phyloP scores from a whole-genome alignment of 2,888 invertebrate species.

The Cryptosula pallasiana region DNA sequence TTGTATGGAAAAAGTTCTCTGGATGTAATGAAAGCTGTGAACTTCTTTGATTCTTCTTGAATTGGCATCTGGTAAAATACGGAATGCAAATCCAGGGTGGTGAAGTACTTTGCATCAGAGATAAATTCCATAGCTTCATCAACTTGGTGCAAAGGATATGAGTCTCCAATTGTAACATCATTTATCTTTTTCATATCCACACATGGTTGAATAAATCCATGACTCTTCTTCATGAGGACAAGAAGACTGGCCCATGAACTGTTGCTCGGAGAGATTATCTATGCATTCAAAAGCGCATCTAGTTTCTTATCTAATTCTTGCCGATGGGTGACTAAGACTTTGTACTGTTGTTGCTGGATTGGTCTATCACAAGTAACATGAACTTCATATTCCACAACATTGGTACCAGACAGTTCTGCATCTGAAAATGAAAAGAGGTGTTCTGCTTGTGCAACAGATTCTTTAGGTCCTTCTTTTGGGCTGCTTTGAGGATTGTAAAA shows the following conservation, averaged over 20 bases:
- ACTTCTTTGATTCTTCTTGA: neutral
- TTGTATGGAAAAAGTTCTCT: neutral
- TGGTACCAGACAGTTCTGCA: neutral
- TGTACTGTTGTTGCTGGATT: neutral
- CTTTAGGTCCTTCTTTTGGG: too few relatives aligned
- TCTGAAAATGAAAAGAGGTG: too few relatives aligned
- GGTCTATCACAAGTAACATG: neutral
- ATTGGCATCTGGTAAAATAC: neutral
- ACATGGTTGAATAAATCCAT: neutral
- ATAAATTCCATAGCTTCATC: neutral
- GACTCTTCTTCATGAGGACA: neutral
- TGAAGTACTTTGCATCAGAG: neutral
- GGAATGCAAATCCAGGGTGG: neutral
- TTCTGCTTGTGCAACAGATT: too few relatives aligned
- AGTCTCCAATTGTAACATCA: neutral
- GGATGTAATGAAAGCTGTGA: neutral
- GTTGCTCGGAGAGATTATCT: neutral
- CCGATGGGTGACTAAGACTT: neutral
- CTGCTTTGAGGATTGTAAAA: too few relatives aligned
- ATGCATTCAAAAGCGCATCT: neutral
- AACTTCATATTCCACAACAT: neutral
- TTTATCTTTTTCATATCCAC: neutral
- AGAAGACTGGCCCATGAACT: neutral
- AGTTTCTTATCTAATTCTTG: neutral
- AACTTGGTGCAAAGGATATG: neutral